These are phyloP conservation scores for Dinoponera quadriceps DNA, from an alignment of 1,140 invertebrate species.

Conservation along the genomic window DNA sequence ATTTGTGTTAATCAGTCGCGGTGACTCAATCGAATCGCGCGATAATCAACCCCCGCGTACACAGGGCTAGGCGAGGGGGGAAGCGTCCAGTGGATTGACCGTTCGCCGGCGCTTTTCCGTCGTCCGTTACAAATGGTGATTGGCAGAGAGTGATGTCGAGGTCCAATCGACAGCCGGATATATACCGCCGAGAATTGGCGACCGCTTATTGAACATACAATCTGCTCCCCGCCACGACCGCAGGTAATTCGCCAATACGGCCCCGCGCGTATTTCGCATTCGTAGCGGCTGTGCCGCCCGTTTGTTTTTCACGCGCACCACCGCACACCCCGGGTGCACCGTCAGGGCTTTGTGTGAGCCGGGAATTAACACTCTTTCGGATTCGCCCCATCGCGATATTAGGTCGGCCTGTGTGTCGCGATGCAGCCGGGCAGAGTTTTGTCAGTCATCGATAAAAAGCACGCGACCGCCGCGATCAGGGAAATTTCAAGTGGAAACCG, in stretches of 20 bases:
- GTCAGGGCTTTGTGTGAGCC: slow-evolving; percentile 24
- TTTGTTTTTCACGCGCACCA: slow-evolving; percentile 45
- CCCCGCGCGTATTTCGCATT: slow-evolving; percentile 40
- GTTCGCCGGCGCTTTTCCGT: slow-evolving; percentile 47
- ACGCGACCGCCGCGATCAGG: background rate
- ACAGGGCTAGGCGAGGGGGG: too few relatives aligned
- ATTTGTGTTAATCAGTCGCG: slow-evolving; percentile 36
- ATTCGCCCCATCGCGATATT: slow-evolving; percentile 30
- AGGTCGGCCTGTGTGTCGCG: slow-evolving; percentile 6
- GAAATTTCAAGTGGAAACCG: background rate
- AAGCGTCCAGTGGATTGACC: slow-evolving; percentile 35
- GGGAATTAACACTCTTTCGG: slow-evolving; percentile 50
- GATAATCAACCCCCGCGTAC: slow-evolving; percentile 26
- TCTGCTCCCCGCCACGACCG: slow-evolving; percentile 31
- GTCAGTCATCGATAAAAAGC: slow-evolving; percentile 22
- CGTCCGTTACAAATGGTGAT: slow-evolving; percentile 59
- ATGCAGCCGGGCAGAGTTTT: slow-evolving; percentile 7
- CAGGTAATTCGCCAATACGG: slow-evolving; percentile 46
- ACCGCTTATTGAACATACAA: slow-evolving; percentile 58
- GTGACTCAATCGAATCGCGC: slow-evolving; percentile 31
- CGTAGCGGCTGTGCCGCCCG: slow-evolving; percentile 7
- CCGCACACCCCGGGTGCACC: background rate
- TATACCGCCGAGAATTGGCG: slow-evolving; percentile 58
- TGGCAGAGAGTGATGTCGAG: slow-evolving; percentile 60
- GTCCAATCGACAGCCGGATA: slow-evolving; percentile 58